Conservation (phyloP, 2,113 vertebrate genomes). For the Brienomyrus longianalis region DNA sequence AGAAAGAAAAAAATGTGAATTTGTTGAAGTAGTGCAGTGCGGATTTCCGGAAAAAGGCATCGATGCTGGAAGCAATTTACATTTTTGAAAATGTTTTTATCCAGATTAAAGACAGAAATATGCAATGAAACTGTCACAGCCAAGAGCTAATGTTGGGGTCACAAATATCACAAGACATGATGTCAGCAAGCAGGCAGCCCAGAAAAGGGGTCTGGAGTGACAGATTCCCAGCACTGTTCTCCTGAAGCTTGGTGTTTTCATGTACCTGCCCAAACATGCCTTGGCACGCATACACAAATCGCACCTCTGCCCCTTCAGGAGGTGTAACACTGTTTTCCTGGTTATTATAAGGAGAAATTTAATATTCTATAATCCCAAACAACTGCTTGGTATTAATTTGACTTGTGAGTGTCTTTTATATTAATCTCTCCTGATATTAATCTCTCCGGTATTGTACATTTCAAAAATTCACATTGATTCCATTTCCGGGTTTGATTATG, state of each 20-base stretch:
- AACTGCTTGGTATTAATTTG: background rate
- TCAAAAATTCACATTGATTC: background rate
- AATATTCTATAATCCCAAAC: background rate
- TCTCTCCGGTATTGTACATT: background rate
- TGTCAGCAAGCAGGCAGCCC: background rate
- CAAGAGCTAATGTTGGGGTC: background rate
- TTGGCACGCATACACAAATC: background rate
- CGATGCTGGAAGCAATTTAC: background rate
- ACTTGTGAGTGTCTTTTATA: background rate
- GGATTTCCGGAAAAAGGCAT: background rate
- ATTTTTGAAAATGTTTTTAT: background rate
- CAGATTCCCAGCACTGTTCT: background rate
- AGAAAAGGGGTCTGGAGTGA: background rate
- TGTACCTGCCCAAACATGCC: background rate
- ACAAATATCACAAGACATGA: background rate
- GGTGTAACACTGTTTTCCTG: background rate
- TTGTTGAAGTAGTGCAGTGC: background rate
- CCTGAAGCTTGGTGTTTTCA: background rate
- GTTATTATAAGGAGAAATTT: background rate
- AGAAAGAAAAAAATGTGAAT: background rate
- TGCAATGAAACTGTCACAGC: background rate
- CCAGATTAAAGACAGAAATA: background rate
- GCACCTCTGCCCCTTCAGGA: background rate
- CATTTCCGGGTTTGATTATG: background rate
- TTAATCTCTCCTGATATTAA: background rate